Percentiles rank a stretch among this genome's conserved stretches.
Conservation (phyloP, 2,888 invertebrate genomes). For the Patella ulyssiponensis region DNA sequence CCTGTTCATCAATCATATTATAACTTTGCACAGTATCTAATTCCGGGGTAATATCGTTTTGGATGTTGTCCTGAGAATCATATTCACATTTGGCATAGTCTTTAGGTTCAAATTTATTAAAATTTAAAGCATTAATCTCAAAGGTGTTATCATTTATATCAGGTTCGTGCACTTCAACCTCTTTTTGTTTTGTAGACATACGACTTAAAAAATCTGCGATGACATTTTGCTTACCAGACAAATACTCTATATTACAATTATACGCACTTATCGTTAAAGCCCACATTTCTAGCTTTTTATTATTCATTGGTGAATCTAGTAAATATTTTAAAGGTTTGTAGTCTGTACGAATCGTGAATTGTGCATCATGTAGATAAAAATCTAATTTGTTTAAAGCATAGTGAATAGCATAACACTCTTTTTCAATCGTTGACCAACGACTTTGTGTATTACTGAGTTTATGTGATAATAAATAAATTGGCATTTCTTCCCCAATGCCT, state of each 20-base stretch:
- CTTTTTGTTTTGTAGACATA: background rate
- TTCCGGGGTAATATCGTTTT: background rate
- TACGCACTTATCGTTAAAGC: conserved; percentile 34
- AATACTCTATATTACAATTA: conserved; percentile 34
- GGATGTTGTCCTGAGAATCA: background rate
- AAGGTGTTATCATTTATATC: conserved; percentile 9
- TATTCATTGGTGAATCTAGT: conserved; percentile 30
- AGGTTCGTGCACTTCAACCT: background rate
- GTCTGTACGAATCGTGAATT: conserved; percentile 28
- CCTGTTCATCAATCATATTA: conserved; percentile 6
- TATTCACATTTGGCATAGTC: background rate
- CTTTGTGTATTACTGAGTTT: conserved; percentile 6
- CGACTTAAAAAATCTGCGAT: conserved; percentile 24
- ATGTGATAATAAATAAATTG: conserved; percentile 6
- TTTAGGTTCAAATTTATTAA: background rate
- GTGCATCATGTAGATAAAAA: conserved; percentile 27
- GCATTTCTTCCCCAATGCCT: background rate
- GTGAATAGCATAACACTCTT: conserved; percentile 19
- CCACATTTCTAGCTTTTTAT: conserved; percentile 36
- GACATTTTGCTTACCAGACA: conserved; percentile 25
- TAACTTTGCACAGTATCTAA: background rate
- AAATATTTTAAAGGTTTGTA: conserved; percentile 32
- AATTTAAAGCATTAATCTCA: background rate
- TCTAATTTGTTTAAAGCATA: conserved; percentile 29
- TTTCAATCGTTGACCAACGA: conserved; percentile 17